These are phyloP conservation scores for Drosophila oshimai DNA, from an alignment of 1,140 invertebrate species.

Conservation along the genomic window DNA sequence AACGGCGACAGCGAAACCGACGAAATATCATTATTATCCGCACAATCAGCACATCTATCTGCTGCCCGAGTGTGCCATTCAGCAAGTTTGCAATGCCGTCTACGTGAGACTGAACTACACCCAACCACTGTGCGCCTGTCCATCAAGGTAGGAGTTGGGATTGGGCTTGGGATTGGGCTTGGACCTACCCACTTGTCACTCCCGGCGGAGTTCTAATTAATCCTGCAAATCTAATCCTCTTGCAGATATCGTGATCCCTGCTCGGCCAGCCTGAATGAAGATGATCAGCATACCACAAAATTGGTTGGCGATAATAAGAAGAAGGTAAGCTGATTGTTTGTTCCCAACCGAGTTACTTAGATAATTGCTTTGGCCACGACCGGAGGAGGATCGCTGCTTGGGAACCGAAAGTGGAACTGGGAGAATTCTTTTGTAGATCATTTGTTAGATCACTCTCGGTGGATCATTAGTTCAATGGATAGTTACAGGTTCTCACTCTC, in stretches of 20 bases:
- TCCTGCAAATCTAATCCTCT: conserved; percentile 23
- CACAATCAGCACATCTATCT: conserved; percentile 96
- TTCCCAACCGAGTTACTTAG: conserved; percentile 19
- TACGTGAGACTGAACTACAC: conserved; percentile 96
- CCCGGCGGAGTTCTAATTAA: conserved; percentile 28
- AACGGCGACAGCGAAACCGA: conserved; percentile 90
- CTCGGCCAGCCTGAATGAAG: conserved; percentile 92
- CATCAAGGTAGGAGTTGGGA: conserved; percentile 84
- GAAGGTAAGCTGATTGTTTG: conserved; percentile 85
- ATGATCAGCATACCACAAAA: conserved; percentile 95
- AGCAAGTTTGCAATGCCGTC: conserved; percentile 96
- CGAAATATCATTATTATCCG: conserved; percentile 96
- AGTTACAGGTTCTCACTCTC: conserved; percentile 2
- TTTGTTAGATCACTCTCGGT: conserved; percentile 28
- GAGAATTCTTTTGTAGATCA: conserved; percentile 5
- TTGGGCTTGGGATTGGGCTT: not conserved
- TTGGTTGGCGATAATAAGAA: conserved; percentile 91
- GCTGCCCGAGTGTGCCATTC: conserved; percentile 95
- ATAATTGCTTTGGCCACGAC: conserved; percentile 37
- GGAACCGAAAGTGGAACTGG: conserved; percentile 28
- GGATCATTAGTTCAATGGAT: conserved; percentile 17
- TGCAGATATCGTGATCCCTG: conserved; percentile 91
- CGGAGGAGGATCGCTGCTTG: conserved; percentile 4
- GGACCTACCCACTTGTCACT: conserved; percentile 35
- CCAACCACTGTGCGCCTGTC: conserved; percentile 95